phyloP scores from a whole-genome alignment of 2,113 vertebrate species.

The Agelaius phoeniceus region DNA sequence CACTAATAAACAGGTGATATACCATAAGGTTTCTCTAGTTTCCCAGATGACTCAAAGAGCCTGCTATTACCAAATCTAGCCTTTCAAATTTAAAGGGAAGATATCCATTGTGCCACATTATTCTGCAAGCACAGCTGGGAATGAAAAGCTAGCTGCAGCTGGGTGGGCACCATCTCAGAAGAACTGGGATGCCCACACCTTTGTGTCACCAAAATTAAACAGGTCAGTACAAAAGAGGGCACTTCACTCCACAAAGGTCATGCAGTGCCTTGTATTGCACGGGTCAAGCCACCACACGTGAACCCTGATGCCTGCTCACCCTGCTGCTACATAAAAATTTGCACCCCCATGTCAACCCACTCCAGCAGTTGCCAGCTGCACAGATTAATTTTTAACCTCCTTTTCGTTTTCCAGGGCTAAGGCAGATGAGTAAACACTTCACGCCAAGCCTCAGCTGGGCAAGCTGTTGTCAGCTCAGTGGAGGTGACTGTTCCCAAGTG shows the following conservation, averaged over 20 bases:
- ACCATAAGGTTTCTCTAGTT: neutral
- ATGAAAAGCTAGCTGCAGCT: neutral
- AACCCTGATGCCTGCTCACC: neutral
- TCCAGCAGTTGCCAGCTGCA: constrained; percentile 12
- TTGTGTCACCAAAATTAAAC: neutral
- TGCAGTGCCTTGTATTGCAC: neutral
- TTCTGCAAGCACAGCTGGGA: neutral
- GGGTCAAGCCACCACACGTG: neutral
- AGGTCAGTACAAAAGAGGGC: neutral
- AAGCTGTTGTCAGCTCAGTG: neutral
- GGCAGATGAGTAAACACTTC: constrained; percentile 4
- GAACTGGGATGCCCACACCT: neutral
- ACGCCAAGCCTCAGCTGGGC: neutral
- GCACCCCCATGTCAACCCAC: neutral
- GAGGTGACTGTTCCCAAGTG: neutral
- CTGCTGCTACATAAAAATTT: neutral
- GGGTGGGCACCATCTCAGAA: neutral
- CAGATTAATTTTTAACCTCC: constrained; percentile 58
- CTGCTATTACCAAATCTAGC: neutral
- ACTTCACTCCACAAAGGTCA: neutral
- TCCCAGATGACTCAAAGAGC: neutral
- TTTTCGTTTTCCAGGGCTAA: neutral
- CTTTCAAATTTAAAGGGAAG: neutral
- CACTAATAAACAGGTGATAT: neutral
- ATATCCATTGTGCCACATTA: neutral